phyloP scores from a whole-genome alignment of 2,797 vertebrate genomes.

The Tangara arthus region DNA sequence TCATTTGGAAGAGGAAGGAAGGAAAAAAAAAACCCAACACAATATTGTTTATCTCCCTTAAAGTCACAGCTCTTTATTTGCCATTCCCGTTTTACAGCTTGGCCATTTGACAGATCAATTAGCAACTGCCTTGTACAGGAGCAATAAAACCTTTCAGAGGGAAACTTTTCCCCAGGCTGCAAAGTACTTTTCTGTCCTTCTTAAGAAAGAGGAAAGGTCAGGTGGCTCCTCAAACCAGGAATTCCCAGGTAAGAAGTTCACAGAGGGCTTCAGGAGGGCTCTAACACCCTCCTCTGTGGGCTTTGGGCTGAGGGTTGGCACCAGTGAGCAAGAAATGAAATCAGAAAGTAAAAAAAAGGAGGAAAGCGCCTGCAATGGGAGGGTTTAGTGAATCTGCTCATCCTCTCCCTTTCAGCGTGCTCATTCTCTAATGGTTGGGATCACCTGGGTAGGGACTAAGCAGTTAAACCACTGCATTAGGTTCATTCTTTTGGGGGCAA shows the following conservation, averaged over 20 bases:
- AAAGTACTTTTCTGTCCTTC: background rate
- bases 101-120: slow-evolving; percentile 30
- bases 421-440: background rate
- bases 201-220: background rate
- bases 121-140: background rate
- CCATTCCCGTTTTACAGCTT: background rate
- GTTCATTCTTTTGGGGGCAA: background rate
- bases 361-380: background rate
- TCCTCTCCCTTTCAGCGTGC: background rate
- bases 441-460: background rate
- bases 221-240: background rate
- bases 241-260: background rate
- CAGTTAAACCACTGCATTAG: background rate
- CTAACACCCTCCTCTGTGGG: accelerated
- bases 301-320: background rate
- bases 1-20: slow-evolving; percentile 56
- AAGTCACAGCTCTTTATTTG: background rate
- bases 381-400: background rate
- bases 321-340: background rate
- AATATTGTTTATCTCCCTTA: slow-evolving; percentile 17
- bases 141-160: background rate
- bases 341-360: background rate
- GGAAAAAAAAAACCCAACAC: background rate
- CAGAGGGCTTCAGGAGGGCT: background rate
- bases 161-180: background rate